phyloP scores from a whole-genome alignment of 2,888 invertebrate species.

The Melanotus villosus region DNA sequence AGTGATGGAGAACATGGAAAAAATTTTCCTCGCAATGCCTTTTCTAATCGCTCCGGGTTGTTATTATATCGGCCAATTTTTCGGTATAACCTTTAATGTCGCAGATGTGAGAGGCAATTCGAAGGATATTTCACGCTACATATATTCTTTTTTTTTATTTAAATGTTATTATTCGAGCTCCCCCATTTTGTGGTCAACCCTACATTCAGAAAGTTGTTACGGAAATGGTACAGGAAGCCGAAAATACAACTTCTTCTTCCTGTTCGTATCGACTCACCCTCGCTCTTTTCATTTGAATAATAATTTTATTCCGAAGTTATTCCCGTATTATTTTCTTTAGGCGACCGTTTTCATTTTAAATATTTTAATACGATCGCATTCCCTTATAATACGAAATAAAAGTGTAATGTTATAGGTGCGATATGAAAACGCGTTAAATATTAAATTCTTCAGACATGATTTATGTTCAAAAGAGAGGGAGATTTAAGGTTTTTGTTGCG shows the following conservation, averaged over 20 bases:
- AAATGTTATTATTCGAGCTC: conserved; percentile 61
- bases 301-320: conserved; percentile 64
- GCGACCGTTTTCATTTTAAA: conserved; percentile 62
- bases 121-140: conserved; percentile 22
- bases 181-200: conserved; percentile 61
- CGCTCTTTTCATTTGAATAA: conserved; percentile 63
- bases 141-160: conserved; percentile 56
- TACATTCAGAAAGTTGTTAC: conserved; percentile 58
- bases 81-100: neutral
- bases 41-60: conserved; percentile 4
- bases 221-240: conserved; percentile 62
- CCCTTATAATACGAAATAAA: conserved; percentile 54
- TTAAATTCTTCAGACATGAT: conserved; percentile 44
- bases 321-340: conserved; percentile 58
- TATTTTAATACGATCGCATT: conserved; percentile 61
- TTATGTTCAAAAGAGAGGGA: conserved; percentile 33
- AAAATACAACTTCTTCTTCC: conserved; percentile 63
- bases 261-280: conserved; percentile 51
- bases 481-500: conserved; percentile 37
- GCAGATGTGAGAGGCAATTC: neutral
- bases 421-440: conserved; percentile 43
- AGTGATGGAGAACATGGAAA: neutral
- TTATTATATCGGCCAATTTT: neutral
- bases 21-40: neutral
- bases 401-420: conserved; percentile 42